Evolutionary conservation across 2,797 vertebrate genomes (phyloP), one percentile per base, ranked within the genome.

Genomic region (Anabacerthia variegaticeps): DNA sequence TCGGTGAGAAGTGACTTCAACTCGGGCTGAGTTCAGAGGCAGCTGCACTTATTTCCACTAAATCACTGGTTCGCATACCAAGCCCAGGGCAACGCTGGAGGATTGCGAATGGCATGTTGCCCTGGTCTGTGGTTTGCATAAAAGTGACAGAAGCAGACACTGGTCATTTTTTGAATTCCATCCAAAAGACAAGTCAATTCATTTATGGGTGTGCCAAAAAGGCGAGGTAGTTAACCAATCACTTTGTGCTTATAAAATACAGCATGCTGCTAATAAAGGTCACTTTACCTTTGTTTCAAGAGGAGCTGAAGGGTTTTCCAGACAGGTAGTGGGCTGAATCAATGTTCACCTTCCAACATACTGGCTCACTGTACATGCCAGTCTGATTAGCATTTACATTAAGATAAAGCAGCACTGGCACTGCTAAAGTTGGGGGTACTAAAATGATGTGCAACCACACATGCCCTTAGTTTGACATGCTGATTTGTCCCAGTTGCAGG

Each of bases 71-170:
- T 75, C 43, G 20, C 36, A 10, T 7, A 67, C 22, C 59, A 78
- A 73, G 48, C 54, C 48, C 55, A 43, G 44, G 74, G 71, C 71
- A 49, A 83, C 72, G 78, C 54, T 68, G 72, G 52, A 59, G 76
- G 51, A 44, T 52, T 30, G 48, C 4, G 36, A 44, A 30, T 36
- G 72, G 49, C 59, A 2, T 2, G 4, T 27, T 89, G 58, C 63
- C 73, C n/a, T 0, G 0, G 13, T 56, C 51, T 73, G 87, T 12
- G 10, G 30, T 46, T 91, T 78, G 51, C 0, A 0, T 56, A 18
- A 46, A 75, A 84, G 59, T 43, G 41, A 52, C 41, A 81, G 69
- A 51, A 88, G 39, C 9, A 4, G 72, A 65, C n/a, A 27, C 5
- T 21, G 85, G 77, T 86, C 27, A 46, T 61, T 89, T 81, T 83